Evolutionary conservation across 1,140 invertebrate species (phyloP).

Genomic region (Belonocnema kinseyi): DNA sequence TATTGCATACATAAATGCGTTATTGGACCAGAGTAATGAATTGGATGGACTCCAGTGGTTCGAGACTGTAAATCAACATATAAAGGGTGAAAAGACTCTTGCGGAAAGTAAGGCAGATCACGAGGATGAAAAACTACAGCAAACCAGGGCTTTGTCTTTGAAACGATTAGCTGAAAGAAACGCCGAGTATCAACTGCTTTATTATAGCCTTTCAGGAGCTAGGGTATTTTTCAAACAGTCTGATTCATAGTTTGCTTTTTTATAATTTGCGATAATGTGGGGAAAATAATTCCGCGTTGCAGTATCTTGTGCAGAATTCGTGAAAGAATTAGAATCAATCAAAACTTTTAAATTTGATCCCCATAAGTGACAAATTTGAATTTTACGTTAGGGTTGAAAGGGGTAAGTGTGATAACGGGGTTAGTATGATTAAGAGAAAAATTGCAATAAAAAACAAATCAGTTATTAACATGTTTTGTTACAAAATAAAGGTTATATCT

Average conservation of each 20-base stretch:
- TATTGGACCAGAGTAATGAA: slow-evolving; percentile 84
- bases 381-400: too few species aligned
- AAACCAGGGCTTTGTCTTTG: slow-evolving; percentile 94
- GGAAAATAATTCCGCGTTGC: too few species aligned
- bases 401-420: too few species aligned
- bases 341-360: too few species aligned
- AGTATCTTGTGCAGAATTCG: too few species aligned
- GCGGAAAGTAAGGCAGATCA: slow-evolving; percentile 68
- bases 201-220: slow-evolving; percentile 94
- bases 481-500: too few species aligned
- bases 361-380: too few species aligned
- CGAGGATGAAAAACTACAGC: slow-evolving; percentile 91
- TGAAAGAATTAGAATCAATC: too few species aligned
- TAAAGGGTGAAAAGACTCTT: slow-evolving; percentile 73
- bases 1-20: slow-evolving; percentile 83
- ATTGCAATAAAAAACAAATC: too few species aligned
- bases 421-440: too few species aligned
- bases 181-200: slow-evolving; percentile 93
- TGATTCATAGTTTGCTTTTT: slow-evolving; percentile 53
- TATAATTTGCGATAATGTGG: too few species aligned
- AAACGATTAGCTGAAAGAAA: slow-evolving; percentile 89
- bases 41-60: slow-evolving; percentile 98
- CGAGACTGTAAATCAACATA: slow-evolving; percentile 87
- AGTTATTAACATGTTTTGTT: too few species aligned
- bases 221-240: slow-evolving; percentile 91